These are phyloP conservation scores for Myotis findleyi DNA, from an alignment of 2,797 vertebrate species.

Conservation along the genomic window DNA sequence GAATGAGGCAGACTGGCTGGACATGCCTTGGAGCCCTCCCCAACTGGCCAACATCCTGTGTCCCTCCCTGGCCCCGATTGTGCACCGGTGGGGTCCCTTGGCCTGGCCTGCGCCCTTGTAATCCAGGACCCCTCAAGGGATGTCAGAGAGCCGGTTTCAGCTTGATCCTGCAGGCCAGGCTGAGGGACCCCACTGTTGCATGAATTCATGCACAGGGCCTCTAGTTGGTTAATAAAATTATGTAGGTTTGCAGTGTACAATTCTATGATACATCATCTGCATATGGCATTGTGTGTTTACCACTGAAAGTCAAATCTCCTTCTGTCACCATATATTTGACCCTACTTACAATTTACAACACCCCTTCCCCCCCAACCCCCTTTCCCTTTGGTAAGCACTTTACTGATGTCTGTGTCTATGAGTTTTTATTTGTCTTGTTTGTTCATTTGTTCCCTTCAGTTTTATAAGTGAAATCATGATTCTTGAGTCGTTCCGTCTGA, in stretches of 20 bases:
- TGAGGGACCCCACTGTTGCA: no score
- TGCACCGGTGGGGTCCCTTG: no score
- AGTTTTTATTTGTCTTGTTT: not conserved
- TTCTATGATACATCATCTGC: not conserved
- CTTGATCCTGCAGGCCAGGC: no score
- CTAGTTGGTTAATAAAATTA: not conserved
- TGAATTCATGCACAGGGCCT: no score
- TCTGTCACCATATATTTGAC: not conserved
- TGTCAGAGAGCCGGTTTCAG: no score
- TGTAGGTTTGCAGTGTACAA: not conserved
- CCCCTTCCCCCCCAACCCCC: no score
- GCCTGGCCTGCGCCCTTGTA: no score
- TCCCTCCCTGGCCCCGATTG: no score
- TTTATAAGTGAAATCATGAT: not conserved
- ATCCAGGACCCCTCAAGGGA: no score
- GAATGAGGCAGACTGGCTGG: no score
- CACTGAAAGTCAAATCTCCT: not conserved
- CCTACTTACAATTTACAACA: not conserved
- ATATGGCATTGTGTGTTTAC: not conserved
- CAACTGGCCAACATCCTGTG: no score
- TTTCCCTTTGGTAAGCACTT: not conserved
- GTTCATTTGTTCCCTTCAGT: not conserved
- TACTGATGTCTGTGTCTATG: not conserved
- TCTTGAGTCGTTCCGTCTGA: not conserved
- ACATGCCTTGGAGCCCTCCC: no score